Evolutionary conservation across 2,797 vertebrate species (phyloP), one percentile per base, ranked within the genome.

Genomic region (Macroramphosus scolopax): DNA sequence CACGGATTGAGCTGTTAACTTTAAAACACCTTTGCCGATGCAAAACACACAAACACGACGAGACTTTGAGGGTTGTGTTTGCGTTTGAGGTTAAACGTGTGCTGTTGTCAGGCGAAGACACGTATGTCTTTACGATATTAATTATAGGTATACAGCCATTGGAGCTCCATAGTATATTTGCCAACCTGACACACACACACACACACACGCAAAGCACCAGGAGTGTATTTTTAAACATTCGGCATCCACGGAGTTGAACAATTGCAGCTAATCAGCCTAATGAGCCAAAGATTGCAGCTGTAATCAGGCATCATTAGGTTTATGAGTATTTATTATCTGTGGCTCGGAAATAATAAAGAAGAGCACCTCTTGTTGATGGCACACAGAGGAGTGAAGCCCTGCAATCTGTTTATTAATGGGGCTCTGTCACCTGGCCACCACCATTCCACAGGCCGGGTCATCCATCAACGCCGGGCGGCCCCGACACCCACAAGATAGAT

Each of bases 301-400:
- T 90, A 91, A 91, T 91, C 89, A 91, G 86, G 89, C 88, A 73
- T 89, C 91, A 91, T 92, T 91, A 91, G 86, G 82, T 89, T 91
- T 89, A 91, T 91, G 89, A 90, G 89, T 90, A 90, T 92, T 92
- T 91, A 91, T 92, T 92, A 89, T 90, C 85, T 67, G 84, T 84
- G 82, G 86, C 80, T 78, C 52, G 76, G 85, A 89, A 83, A 82
- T 83, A 88, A 89, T 89, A 87, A 86, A 89, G 86, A 88, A 74
- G 81, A 82, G 75, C 80, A 83, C 80, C 89, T 88, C 84, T 75
- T 83, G 77, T 79, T 86, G 86, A 89, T 81, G 79, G 57, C 80
- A 83, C 80, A 77, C 83, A 86, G 84, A 87, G 79, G 82, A 88
- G 70, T 45, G 62, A 56, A 75, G 78, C 77, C 68, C 76, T 52